These are phyloP conservation scores for Leptoclinus maculatus DNA, from an alignment of 2,797 vertebrate species.

Conservation along the genomic window DNA sequence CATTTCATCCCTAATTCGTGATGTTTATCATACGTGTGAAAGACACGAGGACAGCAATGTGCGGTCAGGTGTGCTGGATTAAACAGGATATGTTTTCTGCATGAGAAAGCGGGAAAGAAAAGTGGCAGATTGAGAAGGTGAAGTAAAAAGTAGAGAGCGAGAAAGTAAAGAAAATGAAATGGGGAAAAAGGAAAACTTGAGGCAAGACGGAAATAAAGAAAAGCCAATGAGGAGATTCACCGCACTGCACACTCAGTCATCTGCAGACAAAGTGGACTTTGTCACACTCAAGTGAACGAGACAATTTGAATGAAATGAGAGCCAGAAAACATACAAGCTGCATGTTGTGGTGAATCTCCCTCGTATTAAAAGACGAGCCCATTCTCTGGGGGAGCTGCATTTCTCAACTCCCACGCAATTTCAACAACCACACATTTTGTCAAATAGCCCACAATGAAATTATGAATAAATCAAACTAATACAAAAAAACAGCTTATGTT, in stretches of 20 bases:
- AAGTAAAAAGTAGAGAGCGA: not conserved
- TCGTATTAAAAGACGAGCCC: slow-evolving; percentile 36
- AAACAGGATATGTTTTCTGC: not conserved
- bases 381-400: slow-evolving; percentile 35
- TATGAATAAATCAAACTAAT: slow-evolving; percentile 20
- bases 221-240: slow-evolving; percentile 10
- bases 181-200: slow-evolving; percentile 2
- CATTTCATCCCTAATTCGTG: not conserved
- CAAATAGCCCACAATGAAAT: slow-evolving; percentile 34
- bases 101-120: not conserved
- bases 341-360: slow-evolving; percentile 8
- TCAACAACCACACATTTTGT: slow-evolving; percentile 52
- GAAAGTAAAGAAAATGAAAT: not conserved
- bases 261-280: slow-evolving; percentile 30
- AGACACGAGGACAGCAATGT: not conserved
- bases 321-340: slow-evolving; percentile 3
- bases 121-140: not conserved
- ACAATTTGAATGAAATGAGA: slow-evolving; percentile 28
- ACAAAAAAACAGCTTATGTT: not conserved
- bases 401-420: slow-evolving; percentile 38
- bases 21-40: not conserved
- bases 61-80: not conserved
- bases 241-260: slow-evolving; percentile 7
- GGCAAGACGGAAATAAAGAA: not conserved
- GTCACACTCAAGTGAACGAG: slow-evolving; percentile 28